phyloP scores from a whole-genome alignment of 2,113 vertebrate genomes.

The Drymodes brunneopygia region DNA sequence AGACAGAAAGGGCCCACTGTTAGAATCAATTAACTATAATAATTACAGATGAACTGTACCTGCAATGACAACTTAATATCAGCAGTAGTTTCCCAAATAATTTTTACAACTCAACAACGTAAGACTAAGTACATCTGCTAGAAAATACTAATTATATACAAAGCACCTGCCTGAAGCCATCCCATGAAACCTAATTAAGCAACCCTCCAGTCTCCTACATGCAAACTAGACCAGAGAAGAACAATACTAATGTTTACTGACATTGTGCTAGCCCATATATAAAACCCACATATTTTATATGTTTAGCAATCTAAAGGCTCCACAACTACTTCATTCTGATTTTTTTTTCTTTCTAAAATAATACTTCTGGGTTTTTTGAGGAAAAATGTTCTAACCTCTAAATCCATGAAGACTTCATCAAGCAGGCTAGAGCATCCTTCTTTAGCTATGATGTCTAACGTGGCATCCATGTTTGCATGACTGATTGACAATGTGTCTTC shows the following conservation, averaged over 20 bases:
- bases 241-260: background rate
- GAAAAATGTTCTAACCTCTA: slow-evolving; percentile 78
- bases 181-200: background rate
- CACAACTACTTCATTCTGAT: background rate
- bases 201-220: background rate
- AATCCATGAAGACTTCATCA: slow-evolving; percentile 95
- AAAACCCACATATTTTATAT: background rate
- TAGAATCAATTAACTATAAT: background rate
- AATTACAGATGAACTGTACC: background rate
- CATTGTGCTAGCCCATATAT: background rate
- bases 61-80: background rate
- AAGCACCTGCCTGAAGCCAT: background rate
- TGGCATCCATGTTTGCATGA: slow-evolving; percentile 82
- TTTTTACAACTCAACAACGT: background rate
- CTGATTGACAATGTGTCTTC: slow-evolving; percentile 69
- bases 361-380: background rate
- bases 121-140: background rate
- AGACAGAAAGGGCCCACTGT: background rate
- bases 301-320: background rate
- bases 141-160: background rate
- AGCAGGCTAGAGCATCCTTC: slow-evolving; percentile 90
- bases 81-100: background rate
- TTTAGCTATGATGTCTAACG: slow-evolving; percentile 86
- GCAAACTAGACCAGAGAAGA: background rate
- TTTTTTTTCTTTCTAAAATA: background rate